phyloP scores from a whole-genome alignment of 2,113 vertebrate species.

The Nothobranchius kuhntae region DNA sequence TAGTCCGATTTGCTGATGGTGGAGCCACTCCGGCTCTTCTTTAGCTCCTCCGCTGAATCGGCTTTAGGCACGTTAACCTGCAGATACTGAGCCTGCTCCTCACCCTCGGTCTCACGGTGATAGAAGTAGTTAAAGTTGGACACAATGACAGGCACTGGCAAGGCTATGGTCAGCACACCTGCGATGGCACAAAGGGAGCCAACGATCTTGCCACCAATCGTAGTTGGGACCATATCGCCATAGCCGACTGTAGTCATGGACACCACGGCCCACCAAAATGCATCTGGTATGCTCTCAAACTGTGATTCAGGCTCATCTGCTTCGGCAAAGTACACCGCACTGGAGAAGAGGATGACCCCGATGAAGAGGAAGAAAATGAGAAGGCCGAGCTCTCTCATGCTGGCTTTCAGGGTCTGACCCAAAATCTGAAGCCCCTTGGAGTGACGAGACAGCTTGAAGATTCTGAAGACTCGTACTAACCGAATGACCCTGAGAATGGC shows the following conservation, averaged over 20 bases:
- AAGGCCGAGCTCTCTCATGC: slow-evolving; percentile 93
- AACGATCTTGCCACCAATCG: slow-evolving; percentile 98
- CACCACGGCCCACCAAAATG: slow-evolving; percentile 99
- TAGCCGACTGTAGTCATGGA: slow-evolving; percentile 99
- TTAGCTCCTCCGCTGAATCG: slow-evolving; percentile 93
- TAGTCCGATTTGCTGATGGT: slow-evolving; percentile 98
- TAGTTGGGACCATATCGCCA: slow-evolving; percentile 97
- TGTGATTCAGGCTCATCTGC: slow-evolving; percentile 95
- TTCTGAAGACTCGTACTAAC: slow-evolving; percentile 94
- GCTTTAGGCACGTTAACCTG: slow-evolving; percentile 93
- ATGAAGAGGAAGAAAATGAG: slow-evolving; percentile 99
- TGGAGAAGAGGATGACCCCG: slow-evolving; percentile 98
- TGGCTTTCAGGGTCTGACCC: slow-evolving; percentile 96
- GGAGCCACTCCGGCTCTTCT: slow-evolving; percentile 97
- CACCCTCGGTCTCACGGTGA: slow-evolving; percentile 97
- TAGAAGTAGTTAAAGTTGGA: slow-evolving; percentile 99
- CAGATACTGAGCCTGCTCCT: slow-evolving; percentile 96
- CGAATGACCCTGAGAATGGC: slow-evolving; percentile 97
- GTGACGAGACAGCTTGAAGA: slow-evolving; percentile 97
- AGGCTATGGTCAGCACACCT: slow-evolving; percentile 96
- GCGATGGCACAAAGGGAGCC: slow-evolving; percentile 97
- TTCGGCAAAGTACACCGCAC: slow-evolving; percentile 96
- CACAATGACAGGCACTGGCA: slow-evolving; percentile 98
- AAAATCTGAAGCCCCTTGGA: slow-evolving; percentile 97
- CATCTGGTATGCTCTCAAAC: slow-evolving; percentile 97